Percentiles rank a stretch among this genome's conserved stretches.
These are phyloP conservation scores for Esox lucius DNA, from an alignment of 2,797 vertebrate genomes.

Conservation along the genomic window DNA sequence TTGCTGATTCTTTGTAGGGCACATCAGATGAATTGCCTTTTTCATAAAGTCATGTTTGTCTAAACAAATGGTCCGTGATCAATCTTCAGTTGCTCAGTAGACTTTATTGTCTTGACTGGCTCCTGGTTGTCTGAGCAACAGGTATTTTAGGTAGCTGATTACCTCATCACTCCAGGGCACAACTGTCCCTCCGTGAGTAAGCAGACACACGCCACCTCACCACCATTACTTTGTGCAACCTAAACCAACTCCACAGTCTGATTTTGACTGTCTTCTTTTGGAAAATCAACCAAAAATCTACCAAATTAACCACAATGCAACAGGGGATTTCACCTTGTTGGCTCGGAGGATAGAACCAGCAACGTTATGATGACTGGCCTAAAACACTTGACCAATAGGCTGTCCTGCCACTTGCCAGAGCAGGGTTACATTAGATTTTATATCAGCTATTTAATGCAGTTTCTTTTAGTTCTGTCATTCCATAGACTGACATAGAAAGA, in stretches of 20 bases:
- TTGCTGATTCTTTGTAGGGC: conserved; percentile 71
- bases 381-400: too few species aligned
- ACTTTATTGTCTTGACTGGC: conserved; percentile 71
- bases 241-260: conserved; percentile 47
- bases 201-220: conserved; percentile 48
- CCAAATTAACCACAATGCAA: background rate
- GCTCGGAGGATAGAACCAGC: too few species aligned
- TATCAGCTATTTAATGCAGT: conserved; percentile 74
- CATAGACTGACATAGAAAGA: conserved; percentile 67
- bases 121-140: conserved; percentile 73
- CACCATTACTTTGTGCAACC: conserved; percentile 30
- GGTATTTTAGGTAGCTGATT: conserved; percentile 66
- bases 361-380: too few species aligned
- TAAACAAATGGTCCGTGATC: conserved; percentile 78
- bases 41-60: conserved; percentile 73
- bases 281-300: conserved; percentile 27
- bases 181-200: conserved; percentile 59
- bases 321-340: too few species aligned
- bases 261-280: conserved; percentile 30
- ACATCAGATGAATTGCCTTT: conserved; percentile 77
- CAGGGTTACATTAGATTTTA: conserved; percentile 52
- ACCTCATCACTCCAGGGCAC: conserved; percentile 62
- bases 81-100: conserved; percentile 74
- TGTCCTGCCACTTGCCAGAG: conserved; percentile 56
- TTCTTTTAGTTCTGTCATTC: conserved; percentile 68